Evolutionary conservation across 2,797 vertebrate genomes (phyloP).

Genomic region (Capromys pilorides): DNA sequence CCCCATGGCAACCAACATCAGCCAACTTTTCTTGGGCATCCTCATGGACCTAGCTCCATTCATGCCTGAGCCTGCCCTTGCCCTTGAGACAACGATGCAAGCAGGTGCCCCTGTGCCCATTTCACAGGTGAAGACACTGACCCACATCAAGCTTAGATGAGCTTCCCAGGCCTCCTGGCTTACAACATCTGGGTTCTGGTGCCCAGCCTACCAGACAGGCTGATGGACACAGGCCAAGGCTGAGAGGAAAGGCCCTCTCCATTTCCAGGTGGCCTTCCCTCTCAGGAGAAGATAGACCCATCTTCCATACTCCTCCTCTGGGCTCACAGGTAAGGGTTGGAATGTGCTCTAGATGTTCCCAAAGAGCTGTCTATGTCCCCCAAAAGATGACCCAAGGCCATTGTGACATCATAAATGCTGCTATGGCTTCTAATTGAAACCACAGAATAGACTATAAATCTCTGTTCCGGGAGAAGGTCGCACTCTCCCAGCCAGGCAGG

Average conservation of each 20-base stretch:
- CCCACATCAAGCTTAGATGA: background rate
- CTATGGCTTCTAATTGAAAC: slow-evolving; percentile 84
- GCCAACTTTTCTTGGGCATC: background rate
- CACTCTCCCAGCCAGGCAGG: slow-evolving; percentile 57
- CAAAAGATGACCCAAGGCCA: slow-evolving; percentile 83
- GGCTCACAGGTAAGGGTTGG: slow-evolving; percentile 87
- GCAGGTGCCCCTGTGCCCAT: fast-evolving
- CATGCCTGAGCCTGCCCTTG: fast-evolving
- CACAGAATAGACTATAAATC: slow-evolving; percentile 81
- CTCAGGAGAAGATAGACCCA: slow-evolving; percentile 90
- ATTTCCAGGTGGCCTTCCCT: slow-evolving; percentile 89
- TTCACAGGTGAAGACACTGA: background rate
- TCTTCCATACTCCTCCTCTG: slow-evolving; percentile 88
- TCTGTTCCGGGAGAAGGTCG: slow-evolving; percentile 68
- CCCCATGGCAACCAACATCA: fast-evolving
- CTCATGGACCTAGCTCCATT: background rate
- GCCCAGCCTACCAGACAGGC: background rate
- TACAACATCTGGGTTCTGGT: background rate
- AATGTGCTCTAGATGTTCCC: slow-evolving; percentile 85
- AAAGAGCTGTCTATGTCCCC: slow-evolving; percentile 83
- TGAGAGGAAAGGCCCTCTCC: slow-evolving; percentile 90
- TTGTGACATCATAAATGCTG: slow-evolving; percentile 88
- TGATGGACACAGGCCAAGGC: slow-evolving; percentile 86
- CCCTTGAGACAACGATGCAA: fast-evolving
- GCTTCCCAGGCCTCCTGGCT: background rate